A percentile compares a stretch with the other conserved stretches of the same genome.
Evolutionary conservation across 2,888 invertebrate genomes (phyloP).

Genomic region (Drosophila planitibia): DNA sequence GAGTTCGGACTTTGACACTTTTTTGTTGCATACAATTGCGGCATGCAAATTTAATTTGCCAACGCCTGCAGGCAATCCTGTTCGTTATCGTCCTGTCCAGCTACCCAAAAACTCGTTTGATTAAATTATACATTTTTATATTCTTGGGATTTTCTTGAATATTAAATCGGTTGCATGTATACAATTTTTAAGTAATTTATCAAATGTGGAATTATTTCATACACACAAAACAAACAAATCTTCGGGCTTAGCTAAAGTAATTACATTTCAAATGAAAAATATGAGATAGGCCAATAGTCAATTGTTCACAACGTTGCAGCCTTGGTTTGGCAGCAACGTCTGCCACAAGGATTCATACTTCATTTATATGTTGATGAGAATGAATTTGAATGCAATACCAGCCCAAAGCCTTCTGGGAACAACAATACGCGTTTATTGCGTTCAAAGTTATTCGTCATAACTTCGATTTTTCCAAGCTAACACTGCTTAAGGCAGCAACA

Average conservation of each 20-base stretch:
- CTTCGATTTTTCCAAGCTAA: slow-evolving; percentile 10
- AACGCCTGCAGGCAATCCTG: slow-evolving; percentile 61
- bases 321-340: slow-evolving; percentile 24
- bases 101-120: slow-evolving; percentile 51
- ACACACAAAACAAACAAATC: slow-evolving; percentile 39
- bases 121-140: slow-evolving; percentile 70
- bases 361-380: slow-evolving; percentile 80
- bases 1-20: slow-evolving; percentile 72
- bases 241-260: slow-evolving; percentile 65
- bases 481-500: slow-evolving; percentile 5
- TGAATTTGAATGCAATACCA: slow-evolving; percentile 78
- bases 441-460: slow-evolving; percentile 15
- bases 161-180: slow-evolving; percentile 36
- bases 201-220: slow-evolving; percentile 37
- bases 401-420: slow-evolving; percentile 60
- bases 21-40: slow-evolving; percentile 65
- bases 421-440: slow-evolving; percentile 34
- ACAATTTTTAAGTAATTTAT: slow-evolving; percentile 49
- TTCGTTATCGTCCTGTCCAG: slow-evolving; percentile 38
- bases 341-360: slow-evolving; percentile 47
- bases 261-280: slow-evolving; percentile 64
- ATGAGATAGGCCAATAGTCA: slow-evolving; percentile 5
- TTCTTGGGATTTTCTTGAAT: slow-evolving; percentile 47
- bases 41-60: slow-evolving; percentile 78
- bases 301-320: slow-evolving; percentile 6